Base-by-base conservation (phyloP, 2,797 vertebrate species). In the Falco novaeseelandiae region DNA sequence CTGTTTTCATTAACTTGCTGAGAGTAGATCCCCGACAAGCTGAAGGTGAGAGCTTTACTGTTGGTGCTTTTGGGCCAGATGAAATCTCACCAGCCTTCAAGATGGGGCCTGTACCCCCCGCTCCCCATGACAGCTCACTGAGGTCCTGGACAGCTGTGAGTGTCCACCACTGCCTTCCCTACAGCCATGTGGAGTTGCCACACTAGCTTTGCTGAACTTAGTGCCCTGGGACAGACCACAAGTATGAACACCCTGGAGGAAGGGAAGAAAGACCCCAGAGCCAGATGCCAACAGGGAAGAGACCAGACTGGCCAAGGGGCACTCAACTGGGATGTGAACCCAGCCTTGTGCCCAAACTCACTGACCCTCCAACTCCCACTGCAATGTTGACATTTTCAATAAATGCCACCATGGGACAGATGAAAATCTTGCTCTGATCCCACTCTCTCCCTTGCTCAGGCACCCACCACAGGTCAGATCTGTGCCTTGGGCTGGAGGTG, bases 71-170 rank as follows among this genome's bases (percentile, higher is more conserved):
- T 72, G 1, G 30, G 9, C 1, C 9, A 34, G 22, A 18, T n/a
- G 52, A 77, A 83, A 57, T 51, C 21, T 38, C 66, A 76, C 6
- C n/a, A n/a, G 17, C 9, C 26, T 58, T 63, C 2, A 12, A 18
- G 29, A 42, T 1, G 2, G 18, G 9, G 10, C 6, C 38, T 27
- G 27, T 42, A 17, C 10, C 9, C 6, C 6, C 20, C 27, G 14
- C 1, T 3, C 10, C 3, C 4, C 7, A 4, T 0, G 0, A 19
- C 0, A 0, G 10, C 38, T 29, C 2, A 2, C 36, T 44, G 54
- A 17, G 3, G 10, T 6, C n/a, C 32, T 88, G 51, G 34, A 51
- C 42, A 25, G 29, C 22, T 48, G 16, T 38, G 30, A 29, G 42
- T 7, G 2, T 29, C 38, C 29, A 58, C 16, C 51, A 52, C 11